These are phyloP conservation scores for Apodemia duryi DNA, from an alignment of 2,888 invertebrate species.

Conservation along the genomic window DNA sequence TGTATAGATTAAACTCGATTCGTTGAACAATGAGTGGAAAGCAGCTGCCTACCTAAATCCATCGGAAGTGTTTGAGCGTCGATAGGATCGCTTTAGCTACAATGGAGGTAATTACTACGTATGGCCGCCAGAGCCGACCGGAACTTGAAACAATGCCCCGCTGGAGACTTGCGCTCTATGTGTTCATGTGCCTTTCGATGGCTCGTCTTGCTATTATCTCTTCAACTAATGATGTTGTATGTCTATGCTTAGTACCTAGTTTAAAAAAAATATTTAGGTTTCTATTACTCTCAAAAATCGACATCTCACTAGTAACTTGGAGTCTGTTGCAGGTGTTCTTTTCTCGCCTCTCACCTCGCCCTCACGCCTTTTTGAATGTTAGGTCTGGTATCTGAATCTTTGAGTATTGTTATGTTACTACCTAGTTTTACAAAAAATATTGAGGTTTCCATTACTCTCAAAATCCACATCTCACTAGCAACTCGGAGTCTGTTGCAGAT, in stretches of 20 bases:
- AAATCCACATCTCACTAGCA: too few species aligned
- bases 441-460: too few species aligned
- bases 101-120: constrained; percentile 73
- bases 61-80: constrained; percentile 66
- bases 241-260: not conserved
- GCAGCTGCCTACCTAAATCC: constrained; percentile 62
- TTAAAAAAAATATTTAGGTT: not conserved
- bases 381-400: too few species aligned
- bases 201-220: constrained; percentile 46
- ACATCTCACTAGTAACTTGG: too few species aligned
- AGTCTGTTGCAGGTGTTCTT: too few species aligned
- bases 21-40: constrained; percentile 65
- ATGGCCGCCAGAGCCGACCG: constrained; percentile 48
- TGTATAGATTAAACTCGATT: constrained; percentile 29
- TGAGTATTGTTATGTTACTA: not conserved
- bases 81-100: constrained; percentile 67
- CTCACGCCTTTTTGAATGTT: too few species aligned
- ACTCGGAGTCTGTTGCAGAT: too few species aligned
- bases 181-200: constrained; percentile 51
- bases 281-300: too few species aligned
- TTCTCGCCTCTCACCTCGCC: too few species aligned
- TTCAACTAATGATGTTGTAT: constrained; percentile 22
- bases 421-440: not conserved
- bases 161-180: constrained; percentile 41
- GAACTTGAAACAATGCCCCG: constrained; percentile 58